Evolutionary conservation across 2,113 vertebrate genomes (phyloP).

Genomic region (Gymnarchus niloticus): DNA sequence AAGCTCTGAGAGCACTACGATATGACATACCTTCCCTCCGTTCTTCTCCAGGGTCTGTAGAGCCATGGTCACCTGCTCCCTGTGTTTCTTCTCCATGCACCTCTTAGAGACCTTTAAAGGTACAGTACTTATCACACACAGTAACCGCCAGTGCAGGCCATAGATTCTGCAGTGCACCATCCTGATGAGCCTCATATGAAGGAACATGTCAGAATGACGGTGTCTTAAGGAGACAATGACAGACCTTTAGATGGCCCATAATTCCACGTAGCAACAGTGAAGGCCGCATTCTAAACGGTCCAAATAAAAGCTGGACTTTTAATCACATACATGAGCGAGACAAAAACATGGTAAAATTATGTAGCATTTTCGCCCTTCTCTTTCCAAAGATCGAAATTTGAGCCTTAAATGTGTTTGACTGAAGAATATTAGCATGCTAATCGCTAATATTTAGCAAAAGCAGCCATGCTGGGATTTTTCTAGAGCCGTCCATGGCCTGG

Average conservation of each 20-base stretch:
- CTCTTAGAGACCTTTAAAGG: constrained; percentile 64
- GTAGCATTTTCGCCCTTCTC: neutral
- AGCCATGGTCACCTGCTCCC: constrained; percentile 58
- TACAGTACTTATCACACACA: neutral
- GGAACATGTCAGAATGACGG: too few species aligned
- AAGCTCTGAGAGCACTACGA: neutral
- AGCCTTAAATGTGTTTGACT: neutral
- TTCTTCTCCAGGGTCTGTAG: constrained; percentile 66
- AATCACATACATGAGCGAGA: neutral
- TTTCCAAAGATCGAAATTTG: neutral
- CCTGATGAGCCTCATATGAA: too few species aligned
- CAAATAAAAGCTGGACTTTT: neutral
- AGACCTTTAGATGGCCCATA: too few species aligned
- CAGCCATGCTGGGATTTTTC: neutral
- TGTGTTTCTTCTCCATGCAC: constrained; percentile 66
- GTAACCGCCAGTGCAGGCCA: neutral
- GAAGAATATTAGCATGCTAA: neutral
- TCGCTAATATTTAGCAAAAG: neutral
- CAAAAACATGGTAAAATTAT: neutral
- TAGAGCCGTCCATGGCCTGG: neutral
- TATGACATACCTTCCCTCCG: constrained; percentile 62
- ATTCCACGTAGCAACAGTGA: too few species aligned
- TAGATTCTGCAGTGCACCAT: neutral
- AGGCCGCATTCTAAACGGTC: too few species aligned
- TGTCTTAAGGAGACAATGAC: too few species aligned